phyloP scores from a whole-genome alignment of 2,888 invertebrate species.

The Diplolepis rosae region DNA sequence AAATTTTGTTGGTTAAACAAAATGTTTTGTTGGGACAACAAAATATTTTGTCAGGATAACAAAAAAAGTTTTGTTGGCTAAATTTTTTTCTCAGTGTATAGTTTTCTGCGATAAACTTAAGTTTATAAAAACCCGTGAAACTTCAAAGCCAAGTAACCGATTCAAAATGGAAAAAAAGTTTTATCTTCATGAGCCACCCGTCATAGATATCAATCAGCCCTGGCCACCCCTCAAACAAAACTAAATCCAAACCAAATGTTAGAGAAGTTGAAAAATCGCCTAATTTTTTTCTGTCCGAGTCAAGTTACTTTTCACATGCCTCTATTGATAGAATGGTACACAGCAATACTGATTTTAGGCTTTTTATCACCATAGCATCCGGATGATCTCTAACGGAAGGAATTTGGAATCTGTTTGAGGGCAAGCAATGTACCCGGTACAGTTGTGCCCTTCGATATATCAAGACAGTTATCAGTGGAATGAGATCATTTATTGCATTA shows the following conservation, averaged over 20 bases:
- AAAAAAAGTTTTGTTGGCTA: too few species aligned
- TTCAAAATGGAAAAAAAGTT: too few species aligned
- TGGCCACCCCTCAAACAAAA: neutral
- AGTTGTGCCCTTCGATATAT: slow-evolving; percentile 58
- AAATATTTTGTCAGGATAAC: too few species aligned
- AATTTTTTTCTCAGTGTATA: too few species aligned
- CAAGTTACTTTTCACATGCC: neutral
- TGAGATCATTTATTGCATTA: slow-evolving; percentile 69
- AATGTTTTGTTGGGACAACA: too few species aligned
- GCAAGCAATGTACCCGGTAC: slow-evolving; percentile 25
- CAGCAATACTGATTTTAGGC: slow-evolving; percentile 8
- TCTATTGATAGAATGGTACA: neutral
- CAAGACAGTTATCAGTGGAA: slow-evolving; percentile 67
- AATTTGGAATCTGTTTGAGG: slow-evolving; percentile 32
- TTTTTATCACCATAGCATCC: slow-evolving; percentile 19
- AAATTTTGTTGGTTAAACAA: too few species aligned
- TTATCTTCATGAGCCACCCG: neutral
- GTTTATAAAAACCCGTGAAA: too few species aligned
- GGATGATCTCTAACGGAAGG: slow-evolving; percentile 32
- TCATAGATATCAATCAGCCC: neutral
- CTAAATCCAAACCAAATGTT: neutral
- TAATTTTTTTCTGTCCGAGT: slow-evolving; percentile 20
- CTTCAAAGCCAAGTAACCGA: too few species aligned
- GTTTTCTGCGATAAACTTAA: too few species aligned
- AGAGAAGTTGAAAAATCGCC: slow-evolving; percentile 17